A percentile compares a stretch with the other conserved stretches of the same genome.
phyloP scores from a whole-genome alignment of 2,797 vertebrate genomes.

The Zalophus californianus region DNA sequence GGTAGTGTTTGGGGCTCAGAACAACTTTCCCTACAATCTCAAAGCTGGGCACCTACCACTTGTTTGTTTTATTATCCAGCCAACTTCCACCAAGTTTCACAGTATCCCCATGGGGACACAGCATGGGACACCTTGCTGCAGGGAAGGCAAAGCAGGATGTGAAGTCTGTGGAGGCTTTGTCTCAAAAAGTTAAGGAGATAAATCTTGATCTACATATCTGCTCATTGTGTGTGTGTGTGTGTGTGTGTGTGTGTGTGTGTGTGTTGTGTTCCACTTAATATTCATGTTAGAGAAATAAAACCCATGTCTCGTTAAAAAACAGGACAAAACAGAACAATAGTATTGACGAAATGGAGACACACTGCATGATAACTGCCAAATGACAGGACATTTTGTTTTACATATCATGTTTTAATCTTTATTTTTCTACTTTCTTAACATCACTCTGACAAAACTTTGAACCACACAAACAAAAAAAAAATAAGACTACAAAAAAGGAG shows the following conservation, averaged over 20 bases:
- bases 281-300: background rate
- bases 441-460: background rate
- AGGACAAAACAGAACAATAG: background rate
- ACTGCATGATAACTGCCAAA: background rate
- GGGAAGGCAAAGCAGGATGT: slow-evolving; percentile 43
- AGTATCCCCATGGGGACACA: background rate
- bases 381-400: background rate
- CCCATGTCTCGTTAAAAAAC: background rate
- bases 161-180: slow-evolving; percentile 64
- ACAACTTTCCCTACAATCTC: slow-evolving; percentile 73
- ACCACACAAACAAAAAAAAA: background rate
- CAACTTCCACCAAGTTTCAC: slow-evolving; percentile 76
- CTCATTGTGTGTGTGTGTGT: background rate
- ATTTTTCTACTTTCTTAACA: background rate
- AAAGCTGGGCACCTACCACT: slow-evolving; percentile 72
- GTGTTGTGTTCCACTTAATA: slow-evolving; percentile 8
- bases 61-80: slow-evolving; percentile 62
- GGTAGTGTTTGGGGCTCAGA: slow-evolving; percentile 69
- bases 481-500: background rate
- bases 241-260: background rate
- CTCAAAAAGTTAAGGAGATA: slow-evolving; percentile 66
- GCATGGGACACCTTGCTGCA: background rate
- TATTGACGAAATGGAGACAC: background rate
- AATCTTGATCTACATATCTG: slow-evolving; percentile 71
- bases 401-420: background rate